Base-by-base conservation (phyloP, 1,140 invertebrate genomes). In the Wasmannia auropunctata region DNA sequence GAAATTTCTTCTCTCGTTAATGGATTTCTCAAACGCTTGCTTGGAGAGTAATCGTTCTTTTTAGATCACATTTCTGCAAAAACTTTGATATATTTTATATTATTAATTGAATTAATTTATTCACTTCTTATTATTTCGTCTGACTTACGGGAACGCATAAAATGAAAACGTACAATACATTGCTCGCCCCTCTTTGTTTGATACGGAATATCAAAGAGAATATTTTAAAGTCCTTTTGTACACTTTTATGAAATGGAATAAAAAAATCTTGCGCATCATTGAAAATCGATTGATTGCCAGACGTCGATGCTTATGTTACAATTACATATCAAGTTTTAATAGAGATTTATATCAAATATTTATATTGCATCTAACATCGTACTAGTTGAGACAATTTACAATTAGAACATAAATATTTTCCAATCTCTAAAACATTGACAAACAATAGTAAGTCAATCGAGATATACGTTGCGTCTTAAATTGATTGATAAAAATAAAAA, bases 11-110 rank as follows among this genome's bases (percentile, higher is more conserved):
- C 19, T 11, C 14, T 60, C 19, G 7, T 28, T n/a, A 77, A 31
- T 76, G 19, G 25, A n/a, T 51, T 46, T 80, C 25, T 49, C 43
- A 56, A 63, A 11, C 10, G 40, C n/a, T 65, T 22, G 3, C 3
- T 65, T 22, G n/a, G n/a, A 7, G 28, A 63, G 16, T 31, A 25
- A 51, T 25, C 14, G 31, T 65, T 49, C 7, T 65, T 51, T 28
- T 19, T 51, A 19, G 16, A 67, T 40, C 8, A 11, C 34, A 54
- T 25, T 65, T 79, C 43, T 49, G 28, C 16, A 79, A 79, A 79
- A 67, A 51, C 14, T 51, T 79, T 7, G 8, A 62, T 34, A 67
- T 49, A 63, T 31, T 51, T 80, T 19, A n/a, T 54, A 72, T 51
- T 70, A 70, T 70, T n/a, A n/a, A n/a, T n/a, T n/a, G n/a, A n/a